Percentiles rank a stretch among this genome's conserved stretches.
Evolutionary conservation across 2,113 vertebrate species (phyloP).

Genomic region (Caranx melampygus): DNA sequence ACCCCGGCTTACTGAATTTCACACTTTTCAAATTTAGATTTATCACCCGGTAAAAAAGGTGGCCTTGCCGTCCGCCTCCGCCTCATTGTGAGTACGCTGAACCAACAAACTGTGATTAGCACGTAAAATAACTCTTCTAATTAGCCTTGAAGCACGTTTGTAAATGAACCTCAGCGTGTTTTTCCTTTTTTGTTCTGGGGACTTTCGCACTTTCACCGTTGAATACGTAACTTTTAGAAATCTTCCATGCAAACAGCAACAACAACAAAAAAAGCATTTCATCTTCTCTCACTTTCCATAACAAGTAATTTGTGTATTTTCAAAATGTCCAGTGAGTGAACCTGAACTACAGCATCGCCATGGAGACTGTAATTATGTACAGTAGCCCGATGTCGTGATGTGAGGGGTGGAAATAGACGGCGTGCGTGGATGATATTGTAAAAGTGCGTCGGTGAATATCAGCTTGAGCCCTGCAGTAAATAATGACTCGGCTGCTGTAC

Average conservation of each 20-base stretch:
- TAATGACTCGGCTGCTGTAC: slow-evolving; percentile 74
- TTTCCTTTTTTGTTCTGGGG: background rate
- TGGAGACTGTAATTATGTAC: slow-evolving; percentile 82
- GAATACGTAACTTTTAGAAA: background rate
- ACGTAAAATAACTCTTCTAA: slow-evolving; percentile 64
- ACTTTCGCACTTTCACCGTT: background rate
- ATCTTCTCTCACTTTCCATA: slow-evolving; percentile 27
- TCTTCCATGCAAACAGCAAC: slow-evolving; percentile 1
- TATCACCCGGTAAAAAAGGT: slow-evolving; percentile 77
- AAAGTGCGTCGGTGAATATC: slow-evolving; percentile 78
- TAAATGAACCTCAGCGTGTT: slow-evolving; percentile 24
- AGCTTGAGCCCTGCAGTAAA: slow-evolving; percentile 80
- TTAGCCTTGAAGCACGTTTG: slow-evolving; percentile 69
- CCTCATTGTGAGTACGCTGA: slow-evolving; percentile 66
- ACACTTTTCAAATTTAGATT: slow-evolving; percentile 80
- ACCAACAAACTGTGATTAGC: slow-evolving; percentile 75
- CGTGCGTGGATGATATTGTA: slow-evolving; percentile 57
- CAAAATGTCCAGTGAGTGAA: slow-evolving; percentile 71
- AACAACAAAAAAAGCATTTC: slow-evolving; percentile 16
- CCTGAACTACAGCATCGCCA: slow-evolving; percentile 73
- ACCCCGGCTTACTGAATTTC: slow-evolving; percentile 76
- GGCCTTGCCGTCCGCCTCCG: slow-evolving; percentile 62
- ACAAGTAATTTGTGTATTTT: slow-evolving; percentile 65
- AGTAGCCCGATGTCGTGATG: slow-evolving; percentile 65
- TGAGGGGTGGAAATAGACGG: slow-evolving; percentile 70